Conservation (phyloP, 2,888 invertebrate species). For the Scelioninae gen. 1 region DNA sequence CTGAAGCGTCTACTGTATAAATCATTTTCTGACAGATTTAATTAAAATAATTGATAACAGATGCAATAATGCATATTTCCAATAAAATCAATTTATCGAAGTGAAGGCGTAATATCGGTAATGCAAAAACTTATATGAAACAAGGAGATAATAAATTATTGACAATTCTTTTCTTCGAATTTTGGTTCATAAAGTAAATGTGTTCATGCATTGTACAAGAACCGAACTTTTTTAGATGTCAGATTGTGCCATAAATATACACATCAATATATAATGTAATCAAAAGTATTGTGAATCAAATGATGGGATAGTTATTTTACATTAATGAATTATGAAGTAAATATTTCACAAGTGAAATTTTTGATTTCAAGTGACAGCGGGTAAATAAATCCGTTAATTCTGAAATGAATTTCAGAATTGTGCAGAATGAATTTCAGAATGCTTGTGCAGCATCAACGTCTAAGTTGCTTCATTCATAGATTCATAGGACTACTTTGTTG, state of each 20-base stretch:
- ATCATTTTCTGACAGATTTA: no score
- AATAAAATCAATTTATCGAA: neutral
- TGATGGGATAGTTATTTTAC: no score
- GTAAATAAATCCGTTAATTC: constrained; percentile 24
- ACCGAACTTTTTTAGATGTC: neutral
- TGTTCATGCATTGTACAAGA: neutral
- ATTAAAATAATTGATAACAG: no score
- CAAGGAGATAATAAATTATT: neutral
- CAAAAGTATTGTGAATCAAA: neutral
- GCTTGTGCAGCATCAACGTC: constrained; percentile 40
- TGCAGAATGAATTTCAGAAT: constrained; percentile 41
- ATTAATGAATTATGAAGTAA: neutral
- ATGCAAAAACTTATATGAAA: neutral
- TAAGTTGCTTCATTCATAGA: constrained; percentile 53
- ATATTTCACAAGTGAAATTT: neutral
- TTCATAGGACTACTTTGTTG: constrained; percentile 33
- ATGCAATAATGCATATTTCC: neutral
- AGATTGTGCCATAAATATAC: neutral
- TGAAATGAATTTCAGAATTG: constrained; percentile 35
- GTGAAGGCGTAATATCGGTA: neutral
- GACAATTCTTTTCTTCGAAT: neutral
- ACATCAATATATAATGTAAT: neutral
- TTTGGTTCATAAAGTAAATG: constrained; percentile 18
- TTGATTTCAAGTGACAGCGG: constrained; percentile 16
- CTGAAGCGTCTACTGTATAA: no score